These are phyloP conservation scores for Cyclargus thomasi DNA, from an alignment of 1,140 invertebrate species.

Conservation along the genomic window DNA sequence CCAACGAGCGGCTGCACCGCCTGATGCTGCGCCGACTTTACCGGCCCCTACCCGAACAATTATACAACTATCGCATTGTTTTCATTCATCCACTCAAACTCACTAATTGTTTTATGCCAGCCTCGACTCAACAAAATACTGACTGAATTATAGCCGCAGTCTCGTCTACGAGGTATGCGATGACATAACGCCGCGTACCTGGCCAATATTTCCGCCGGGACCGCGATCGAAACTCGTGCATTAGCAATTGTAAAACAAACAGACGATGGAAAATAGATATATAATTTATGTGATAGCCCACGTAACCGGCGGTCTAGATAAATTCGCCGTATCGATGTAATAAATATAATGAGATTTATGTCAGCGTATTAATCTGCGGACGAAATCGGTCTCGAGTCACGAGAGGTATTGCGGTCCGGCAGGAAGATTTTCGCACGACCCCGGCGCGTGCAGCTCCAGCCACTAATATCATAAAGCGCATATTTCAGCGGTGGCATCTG, in stretches of 20 bases:
- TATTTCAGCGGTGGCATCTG: slow-evolving; percentile 52
- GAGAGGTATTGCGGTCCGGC: slow-evolving; percentile 53
- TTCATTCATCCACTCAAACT: slow-evolving; percentile 23
- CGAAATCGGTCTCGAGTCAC: slow-evolving; percentile 58
- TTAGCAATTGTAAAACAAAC: slow-evolving; percentile 10
- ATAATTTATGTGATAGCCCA: slow-evolving; percentile 12
- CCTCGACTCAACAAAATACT: not conserved
- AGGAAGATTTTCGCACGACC: slow-evolving; percentile 59
- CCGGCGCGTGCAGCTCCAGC: slow-evolving; percentile 38
- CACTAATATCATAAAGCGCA: slow-evolving; percentile 49
- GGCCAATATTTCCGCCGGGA: not conserved
- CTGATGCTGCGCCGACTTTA: slow-evolving; percentile 29
- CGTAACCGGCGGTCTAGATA: slow-evolving; percentile 17
- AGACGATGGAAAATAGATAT: slow-evolving; percentile 7
- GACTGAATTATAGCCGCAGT: not conserved
- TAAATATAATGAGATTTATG: slow-evolving; percentile 65
- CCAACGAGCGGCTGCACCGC: slow-evolving; percentile 33
- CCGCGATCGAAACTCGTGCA: not conserved
- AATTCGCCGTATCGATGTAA: slow-evolving; percentile 51
- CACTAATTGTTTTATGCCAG: slow-evolving; percentile 26
- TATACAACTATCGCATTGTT: slow-evolving; percentile 25
- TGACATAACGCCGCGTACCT: not conserved
- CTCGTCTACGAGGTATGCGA: not conserved
- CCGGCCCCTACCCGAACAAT: slow-evolving; percentile 27
- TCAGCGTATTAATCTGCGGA: slow-evolving; percentile 59